phyloP scores from a whole-genome alignment of 2,113 vertebrate species.

The Calyptommatus sinebrachiatus region DNA sequence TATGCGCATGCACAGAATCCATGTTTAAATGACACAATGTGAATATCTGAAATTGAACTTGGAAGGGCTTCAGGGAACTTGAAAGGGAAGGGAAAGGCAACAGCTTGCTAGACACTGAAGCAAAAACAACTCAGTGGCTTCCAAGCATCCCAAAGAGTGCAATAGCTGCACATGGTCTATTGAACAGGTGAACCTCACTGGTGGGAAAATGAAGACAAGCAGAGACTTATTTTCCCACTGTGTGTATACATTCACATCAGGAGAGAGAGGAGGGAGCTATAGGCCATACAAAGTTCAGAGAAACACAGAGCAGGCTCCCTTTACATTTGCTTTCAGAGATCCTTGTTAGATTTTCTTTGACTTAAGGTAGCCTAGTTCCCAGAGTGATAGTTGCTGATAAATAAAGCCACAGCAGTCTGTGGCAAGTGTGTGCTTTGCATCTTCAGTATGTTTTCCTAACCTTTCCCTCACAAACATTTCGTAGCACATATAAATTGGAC shows the following conservation, averaged over 20 bases:
- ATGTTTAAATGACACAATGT: slow-evolving; percentile 13
- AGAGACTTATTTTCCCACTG: slow-evolving; percentile 21
- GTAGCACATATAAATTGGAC: neutral
- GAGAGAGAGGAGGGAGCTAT: neutral
- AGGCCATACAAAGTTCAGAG: slow-evolving; percentile 36
- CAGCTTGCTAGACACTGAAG: slow-evolving; percentile 16
- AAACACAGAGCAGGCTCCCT: slow-evolving; percentile 43
- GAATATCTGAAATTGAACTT: neutral
- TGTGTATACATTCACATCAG: slow-evolving; percentile 17
- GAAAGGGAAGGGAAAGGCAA: slow-evolving; percentile 35
- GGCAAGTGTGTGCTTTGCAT: slow-evolving; percentile 45
- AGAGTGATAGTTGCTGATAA: neutral
- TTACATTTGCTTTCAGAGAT: slow-evolving; percentile 49
- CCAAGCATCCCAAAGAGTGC: slow-evolving; percentile 11
- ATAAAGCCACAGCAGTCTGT: slow-evolving; percentile 33
- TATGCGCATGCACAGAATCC: neutral
- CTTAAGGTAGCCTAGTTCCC: slow-evolving; percentile 49
- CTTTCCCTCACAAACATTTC: neutral
- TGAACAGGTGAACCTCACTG: slow-evolving; percentile 53
- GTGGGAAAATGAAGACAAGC: slow-evolving; percentile 35
- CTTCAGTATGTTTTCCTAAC: slow-evolving; percentile 38
- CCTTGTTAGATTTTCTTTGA: slow-evolving; percentile 65
- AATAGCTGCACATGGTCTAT: slow-evolving; percentile 38
- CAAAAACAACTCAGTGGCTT: slow-evolving; percentile 40
- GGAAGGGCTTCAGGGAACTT: slow-evolving; percentile 32